A percentile compares a stretch with the other conserved stretches of the same genome.
Evolutionary conservation across 2,888 invertebrate species (phyloP).

Genomic region (Odontocolon sp.): DNA sequence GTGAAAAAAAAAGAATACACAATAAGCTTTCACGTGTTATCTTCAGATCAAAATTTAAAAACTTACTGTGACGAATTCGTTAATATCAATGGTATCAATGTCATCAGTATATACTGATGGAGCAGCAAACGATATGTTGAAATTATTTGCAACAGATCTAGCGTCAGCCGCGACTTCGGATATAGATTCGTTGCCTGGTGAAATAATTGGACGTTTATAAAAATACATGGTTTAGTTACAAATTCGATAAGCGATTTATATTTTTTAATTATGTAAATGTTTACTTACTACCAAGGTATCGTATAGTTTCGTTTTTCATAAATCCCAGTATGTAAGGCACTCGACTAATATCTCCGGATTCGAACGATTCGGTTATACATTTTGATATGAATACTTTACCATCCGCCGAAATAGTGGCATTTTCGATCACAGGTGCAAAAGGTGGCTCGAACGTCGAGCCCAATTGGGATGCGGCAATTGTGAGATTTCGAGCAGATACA

Average conservation of each 20-base stretch:
- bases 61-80: background rate
- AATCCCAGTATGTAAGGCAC: slow-evolving; percentile 1
- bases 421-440: background rate
- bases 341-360: background rate
- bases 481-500: slow-evolving; percentile 3
- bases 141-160: too few species aligned
- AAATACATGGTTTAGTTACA: background rate
- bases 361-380: background rate
- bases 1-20: background rate
- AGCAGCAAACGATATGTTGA: too few species aligned
- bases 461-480: background rate
- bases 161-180: too few species aligned
- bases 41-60: background rate
- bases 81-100: too few species aligned
- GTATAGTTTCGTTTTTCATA: background rate
- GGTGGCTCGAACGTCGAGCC: background rate
- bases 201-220: too few species aligned
- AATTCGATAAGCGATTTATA: background rate
- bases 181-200: too few species aligned
- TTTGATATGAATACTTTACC: background rate
- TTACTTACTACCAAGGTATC: background rate
- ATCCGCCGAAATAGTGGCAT: background rate
- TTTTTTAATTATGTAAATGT: background rate
- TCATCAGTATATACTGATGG: too few species aligned
- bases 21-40: background rate